Base-by-base conservation (phyloP, 2,888 invertebrate genomes). In the Venusia cambrica region DNA sequence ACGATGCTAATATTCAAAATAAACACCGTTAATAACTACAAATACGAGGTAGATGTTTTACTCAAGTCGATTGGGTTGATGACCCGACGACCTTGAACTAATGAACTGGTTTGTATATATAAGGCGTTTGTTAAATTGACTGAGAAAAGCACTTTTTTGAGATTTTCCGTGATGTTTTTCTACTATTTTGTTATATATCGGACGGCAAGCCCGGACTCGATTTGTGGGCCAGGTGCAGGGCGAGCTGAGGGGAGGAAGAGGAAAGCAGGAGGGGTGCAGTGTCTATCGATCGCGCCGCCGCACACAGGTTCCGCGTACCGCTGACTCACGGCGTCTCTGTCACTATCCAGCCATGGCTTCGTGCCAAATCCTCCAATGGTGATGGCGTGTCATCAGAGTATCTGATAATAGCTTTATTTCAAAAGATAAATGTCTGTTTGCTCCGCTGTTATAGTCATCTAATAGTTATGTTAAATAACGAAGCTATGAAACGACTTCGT, bases 261-360 rank as follows among this genome's bases (percentile, higher is more conserved):
- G 34, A 34, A 53, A 52, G 46, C 48, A 49, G 52, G 59, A 41
- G 64, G 72, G 73, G 76, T 73, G 73, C 71, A 73, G 70, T 67
- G 62, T 72, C 70, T 83, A 85, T 84, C 75, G 84, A 85, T 84
- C 84, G 80, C 74, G 75, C 73, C 71, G 75, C 60, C 77, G 75
- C 78, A 67, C 73, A 59, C 69, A 61, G 73, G 66, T 67, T 66
- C 66, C 66, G 61, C 57, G 66, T 64, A 62, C 56, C 62, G 77
- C 73, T 78, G 79, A 79, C 73, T 79, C 81, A 78, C 75, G 59
- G 69, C 67, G 59, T 58, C 57, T 59, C 66, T 68, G 67, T 73
- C 72, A 67, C 68, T 63, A 60, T 61, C 57, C 58, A 61, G 61
- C 60, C 47, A 61, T 80, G 83, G 84, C 79, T 55, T 68, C 42